These are phyloP conservation scores for Parauchenoglanis punctatus DNA, from an alignment of 2,797 vertebrate genomes.

Conservation along the genomic window DNA sequence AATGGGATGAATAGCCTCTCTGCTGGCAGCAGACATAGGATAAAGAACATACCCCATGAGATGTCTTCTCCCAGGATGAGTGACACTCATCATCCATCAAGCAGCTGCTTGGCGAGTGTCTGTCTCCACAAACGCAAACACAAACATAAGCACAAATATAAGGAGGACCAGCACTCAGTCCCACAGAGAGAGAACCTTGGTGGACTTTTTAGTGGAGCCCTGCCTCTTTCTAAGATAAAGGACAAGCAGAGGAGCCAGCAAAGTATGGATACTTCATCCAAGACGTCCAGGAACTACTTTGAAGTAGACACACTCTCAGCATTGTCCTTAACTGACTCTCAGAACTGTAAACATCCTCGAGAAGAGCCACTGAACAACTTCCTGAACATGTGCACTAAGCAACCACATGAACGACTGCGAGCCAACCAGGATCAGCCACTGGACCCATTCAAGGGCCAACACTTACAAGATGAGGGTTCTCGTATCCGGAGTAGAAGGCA, in stretches of 20 bases:
- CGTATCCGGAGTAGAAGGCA: conserved; percentile 82
- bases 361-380: conserved; percentile 83
- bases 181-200: conserved; percentile 87
- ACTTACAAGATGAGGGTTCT: conserved; percentile 78
- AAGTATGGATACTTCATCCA: conserved; percentile 69
- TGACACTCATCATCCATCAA: conserved; percentile 69
- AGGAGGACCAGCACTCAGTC: conserved; percentile 88
- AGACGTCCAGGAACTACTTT: conserved; percentile 81
- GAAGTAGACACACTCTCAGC: conserved; percentile 90
- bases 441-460: conserved; percentile 85
- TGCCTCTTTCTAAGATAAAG: conserved; percentile 86
- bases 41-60: conserved; percentile 79
- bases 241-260: conserved; percentile 86
- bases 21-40: conserved; percentile 86
- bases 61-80: conserved; percentile 78
- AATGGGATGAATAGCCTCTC: conserved; percentile 88
- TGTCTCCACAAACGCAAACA: conserved; percentile 97
- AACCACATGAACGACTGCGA: conserved; percentile 75
- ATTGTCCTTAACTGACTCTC: conserved; percentile 85
- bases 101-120: conserved; percentile 79
- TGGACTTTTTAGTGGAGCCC: conserved; percentile 88
- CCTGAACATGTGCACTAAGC: conserved; percentile 84
- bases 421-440: conserved; percentile 70
- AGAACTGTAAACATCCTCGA: conserved; percentile 87
- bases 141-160: conserved; percentile 99